Percentiles rank a stretch among this genome's conserved stretches.
Conservation (phyloP, 2,113 vertebrate genomes). For the Tetrao urogallus region DNA sequence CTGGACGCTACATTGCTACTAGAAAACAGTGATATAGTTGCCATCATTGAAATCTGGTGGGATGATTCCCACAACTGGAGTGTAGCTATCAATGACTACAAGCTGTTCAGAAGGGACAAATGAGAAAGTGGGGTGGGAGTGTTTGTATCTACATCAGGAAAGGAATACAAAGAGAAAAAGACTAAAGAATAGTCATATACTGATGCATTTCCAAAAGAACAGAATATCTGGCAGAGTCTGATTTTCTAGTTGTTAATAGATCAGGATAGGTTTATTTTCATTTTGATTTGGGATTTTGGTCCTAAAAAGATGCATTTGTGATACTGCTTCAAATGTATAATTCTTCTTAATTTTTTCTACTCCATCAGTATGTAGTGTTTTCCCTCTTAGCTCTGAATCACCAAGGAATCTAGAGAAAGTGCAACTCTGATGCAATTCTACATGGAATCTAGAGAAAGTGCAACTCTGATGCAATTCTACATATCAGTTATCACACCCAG, state of each 20-base stretch:
- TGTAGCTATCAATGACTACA: too few relatives aligned
- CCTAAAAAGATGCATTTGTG: accelerated
- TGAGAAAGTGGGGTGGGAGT: too few relatives aligned
- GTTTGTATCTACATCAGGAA: too few relatives aligned
- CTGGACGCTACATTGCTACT: too few relatives aligned
- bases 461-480: background rate
- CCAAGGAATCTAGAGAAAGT: background rate
- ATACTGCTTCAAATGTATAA: background rate
- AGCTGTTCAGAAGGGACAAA: too few relatives aligned
- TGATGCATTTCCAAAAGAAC: background rate
- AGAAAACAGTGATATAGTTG: too few relatives aligned
- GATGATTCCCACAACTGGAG: too few relatives aligned
- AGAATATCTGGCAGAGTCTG: background rate
- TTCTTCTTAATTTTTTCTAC: background rate
- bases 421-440: too few relatives aligned
- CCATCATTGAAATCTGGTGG: too few relatives aligned
- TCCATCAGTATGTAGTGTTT: background rate
- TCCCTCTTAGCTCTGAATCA: background rate
- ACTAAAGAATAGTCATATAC: too few relatives aligned
- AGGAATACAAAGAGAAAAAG: too few relatives aligned
- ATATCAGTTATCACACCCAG: background rate
- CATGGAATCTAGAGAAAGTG: background rate
- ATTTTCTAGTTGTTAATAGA: background rate
- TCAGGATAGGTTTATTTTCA: background rate
- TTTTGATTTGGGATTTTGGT: background rate